Evolutionary conservation across 2,888 invertebrate genomes (phyloP).

Genomic region (Chloroclystis v-ata): DNA sequence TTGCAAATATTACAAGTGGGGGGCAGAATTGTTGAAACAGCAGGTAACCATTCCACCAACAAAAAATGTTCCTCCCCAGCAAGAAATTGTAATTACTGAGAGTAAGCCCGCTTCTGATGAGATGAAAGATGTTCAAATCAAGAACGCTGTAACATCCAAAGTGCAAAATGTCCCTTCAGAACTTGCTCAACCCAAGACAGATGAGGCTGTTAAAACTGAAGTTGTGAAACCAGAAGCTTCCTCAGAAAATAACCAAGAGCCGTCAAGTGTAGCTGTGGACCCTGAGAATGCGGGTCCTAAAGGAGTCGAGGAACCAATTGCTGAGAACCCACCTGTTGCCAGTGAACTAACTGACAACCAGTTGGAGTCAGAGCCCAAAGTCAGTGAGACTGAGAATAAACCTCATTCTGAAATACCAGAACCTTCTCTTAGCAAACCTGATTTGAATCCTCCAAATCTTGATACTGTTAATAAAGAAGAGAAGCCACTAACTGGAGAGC

Average conservation of each 20-base stretch:
- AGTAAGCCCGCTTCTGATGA: constrained; percentile 15
- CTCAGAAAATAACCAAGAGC: constrained; percentile 14
- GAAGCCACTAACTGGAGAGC: constrained; percentile 17
- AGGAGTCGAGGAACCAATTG: constrained; percentile 13
- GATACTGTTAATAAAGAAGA: constrained; percentile 1
- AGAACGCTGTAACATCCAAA: constrained; percentile 6
- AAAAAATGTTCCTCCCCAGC: constrained; percentile 13
- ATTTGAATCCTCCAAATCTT: too few relatives aligned
- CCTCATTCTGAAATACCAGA: background rate
- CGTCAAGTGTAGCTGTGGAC: constrained; percentile 8
- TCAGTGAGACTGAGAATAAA: constrained; percentile 13
- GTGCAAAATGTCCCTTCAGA: constrained; percentile 3
- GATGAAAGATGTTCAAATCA: constrained; percentile 22
- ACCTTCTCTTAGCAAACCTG: constrained; percentile 13
- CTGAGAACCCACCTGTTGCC: constrained; percentile 2
- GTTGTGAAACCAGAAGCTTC: constrained; percentile 12
- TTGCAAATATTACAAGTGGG: constrained; percentile 67
- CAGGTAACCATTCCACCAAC: constrained; percentile 14
- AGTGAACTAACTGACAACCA: constrained; percentile 14
- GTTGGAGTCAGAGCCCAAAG: constrained; percentile 2
- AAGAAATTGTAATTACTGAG: constrained; percentile 6
- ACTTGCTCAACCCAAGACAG: background rate
- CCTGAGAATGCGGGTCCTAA: constrained; percentile 7
- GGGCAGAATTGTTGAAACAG: constrained; percentile 40
- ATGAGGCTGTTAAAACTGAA: constrained; percentile 12